Evolutionary conservation across 2,888 invertebrate species (phyloP), one percentile per base, ranked within the genome.

Genomic region (Mimachlamys varia): DNA sequence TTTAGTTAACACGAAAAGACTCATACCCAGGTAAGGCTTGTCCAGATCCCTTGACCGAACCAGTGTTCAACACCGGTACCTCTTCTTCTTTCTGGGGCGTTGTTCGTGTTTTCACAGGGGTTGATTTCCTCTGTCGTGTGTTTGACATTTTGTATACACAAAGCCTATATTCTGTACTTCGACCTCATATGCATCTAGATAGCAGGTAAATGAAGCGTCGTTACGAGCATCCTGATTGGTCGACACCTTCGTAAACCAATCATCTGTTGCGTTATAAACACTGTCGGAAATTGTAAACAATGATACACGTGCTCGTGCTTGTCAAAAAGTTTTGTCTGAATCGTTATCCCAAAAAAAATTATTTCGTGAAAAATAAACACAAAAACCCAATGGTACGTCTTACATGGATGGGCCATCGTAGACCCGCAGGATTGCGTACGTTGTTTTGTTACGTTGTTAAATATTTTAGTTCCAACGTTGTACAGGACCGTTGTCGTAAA

Each of bases 111-210:
- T 76, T 76, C 27, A 76, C 76, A 22, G 76, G 76, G 27, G 76
- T 15, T 17, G 27, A 22, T 76, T 76, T 76, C 33, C 76, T 76
- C 22, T 76, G 27, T 22, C 76, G 76, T 33, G 76, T 76, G 33
- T 33, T 76, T 76, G 76, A 76, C 76, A 76, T 76, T 76, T 76
- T 76, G 76, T 76, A 15, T 33, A 76, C 33, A 76, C 44, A 44
- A 44, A 22, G 12, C 76, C 76, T 1, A 76, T 76, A 27, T 27
- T 76, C 27, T 27, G 76, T 76, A 76, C 76, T 76, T 33, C 76
- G 76, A 76, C 76, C 76, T 76, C 27, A 76, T n/a, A n/a, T n/a
- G n/a, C n/a, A n/a, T 27, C 76, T 0, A 76, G 76, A 33, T 33
- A 27, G 12, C 76, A 76, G 76, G 76, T 76, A 76, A 76, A 27